Evolutionary conservation across 2,797 vertebrate species (phyloP).

Genomic region (Rhyacichthys aspro): DNA sequence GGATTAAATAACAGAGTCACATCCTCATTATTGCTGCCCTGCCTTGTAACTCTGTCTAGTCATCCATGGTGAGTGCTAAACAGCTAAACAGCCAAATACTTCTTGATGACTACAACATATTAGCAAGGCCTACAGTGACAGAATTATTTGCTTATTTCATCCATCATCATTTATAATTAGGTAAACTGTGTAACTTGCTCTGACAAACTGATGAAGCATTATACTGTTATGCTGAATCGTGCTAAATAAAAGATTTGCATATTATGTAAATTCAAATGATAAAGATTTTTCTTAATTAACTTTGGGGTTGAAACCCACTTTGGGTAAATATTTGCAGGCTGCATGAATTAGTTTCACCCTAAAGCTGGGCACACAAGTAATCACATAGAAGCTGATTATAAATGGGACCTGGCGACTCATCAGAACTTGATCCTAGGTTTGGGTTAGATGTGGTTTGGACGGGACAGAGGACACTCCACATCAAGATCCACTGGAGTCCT

Average conservation of each 20-base stretch:
- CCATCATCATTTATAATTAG: constrained; percentile 17
- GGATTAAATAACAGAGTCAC: constrained; percentile 38
- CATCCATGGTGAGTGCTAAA: constrained; percentile 6
- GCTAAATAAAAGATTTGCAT: constrained; percentile 3
- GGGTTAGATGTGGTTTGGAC: not conserved
- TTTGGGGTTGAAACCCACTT: constrained; percentile 14
- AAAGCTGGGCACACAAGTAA: constrained; percentile 1
- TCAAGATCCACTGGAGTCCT: no score
- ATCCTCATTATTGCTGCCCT: constrained; percentile 34
- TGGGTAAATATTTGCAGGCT: constrained; percentile 25
- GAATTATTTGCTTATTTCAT: constrained; percentile 18
- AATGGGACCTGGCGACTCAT: constrained; percentile 2
- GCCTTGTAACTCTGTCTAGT: constrained; percentile 22
- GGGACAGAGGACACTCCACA: no score
- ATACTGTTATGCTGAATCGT: constrained; percentile 15
- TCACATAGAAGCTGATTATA: constrained; percentile 6
- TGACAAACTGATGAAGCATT: constrained; percentile 12
- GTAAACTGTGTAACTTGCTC: constrained; percentile 10
- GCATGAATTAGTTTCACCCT: constrained; percentile 3
- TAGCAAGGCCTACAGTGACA: constrained; percentile 4
- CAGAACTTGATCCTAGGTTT: not conserved
- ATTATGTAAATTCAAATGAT: constrained; percentile 18
- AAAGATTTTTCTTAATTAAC: constrained; percentile 18
- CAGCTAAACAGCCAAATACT: constrained; percentile 5
- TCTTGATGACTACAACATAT: constrained; percentile 10